Conservation (phyloP, 1,140 invertebrate genomes). For the Lepidurus arcticus region DNA sequence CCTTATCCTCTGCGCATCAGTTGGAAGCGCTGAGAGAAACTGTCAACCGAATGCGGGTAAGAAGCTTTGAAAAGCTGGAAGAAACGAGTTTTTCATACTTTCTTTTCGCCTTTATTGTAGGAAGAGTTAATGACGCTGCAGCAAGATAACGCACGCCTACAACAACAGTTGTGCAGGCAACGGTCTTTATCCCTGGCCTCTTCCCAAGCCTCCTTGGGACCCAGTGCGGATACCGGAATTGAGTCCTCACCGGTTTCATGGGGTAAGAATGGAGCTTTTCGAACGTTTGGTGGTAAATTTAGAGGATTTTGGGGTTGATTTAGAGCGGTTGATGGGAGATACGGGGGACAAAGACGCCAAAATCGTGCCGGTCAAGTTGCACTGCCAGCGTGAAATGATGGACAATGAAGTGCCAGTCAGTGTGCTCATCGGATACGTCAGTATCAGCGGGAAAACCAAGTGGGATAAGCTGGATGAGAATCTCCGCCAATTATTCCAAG, state of each 20-base stretch:
- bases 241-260: slow-evolving; percentile 39
- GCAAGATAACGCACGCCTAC: slow-evolving; percentile 91
- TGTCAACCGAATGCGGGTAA: slow-evolving; percentile 89
- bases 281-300: background rate
- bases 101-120: slow-evolving; percentile 48
- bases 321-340: slow-evolving; percentile 42
- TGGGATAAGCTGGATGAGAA: slow-evolving; percentile 92
- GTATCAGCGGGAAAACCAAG: slow-evolving; percentile 83
- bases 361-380: slow-evolving; percentile 28
- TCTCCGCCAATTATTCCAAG: slow-evolving; percentile 83
- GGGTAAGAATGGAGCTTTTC: background rate
- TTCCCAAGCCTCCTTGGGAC: slow-evolving; percentile 65
- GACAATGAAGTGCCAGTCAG: slow-evolving; percentile 44
- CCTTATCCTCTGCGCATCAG: slow-evolving; percentile 91
- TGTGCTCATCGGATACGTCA: slow-evolving; percentile 74
- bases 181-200: slow-evolving; percentile 53
- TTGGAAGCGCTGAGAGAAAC: slow-evolving; percentile 92
- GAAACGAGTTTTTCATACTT: background rate
- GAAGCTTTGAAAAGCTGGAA: slow-evolving; percentile 37
- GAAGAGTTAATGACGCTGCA: slow-evolving; percentile 93
- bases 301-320: background rate
- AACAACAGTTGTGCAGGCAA: slow-evolving; percentile 74
- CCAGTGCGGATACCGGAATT: slow-evolving; percentile 42
- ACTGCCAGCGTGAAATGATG: slow-evolving; percentile 18
- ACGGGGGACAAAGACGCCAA: slow-evolving; percentile 74